These are phyloP conservation scores for Cotesia typhae DNA, from an alignment of 1,140 invertebrate species.

Conservation along the genomic window DNA sequence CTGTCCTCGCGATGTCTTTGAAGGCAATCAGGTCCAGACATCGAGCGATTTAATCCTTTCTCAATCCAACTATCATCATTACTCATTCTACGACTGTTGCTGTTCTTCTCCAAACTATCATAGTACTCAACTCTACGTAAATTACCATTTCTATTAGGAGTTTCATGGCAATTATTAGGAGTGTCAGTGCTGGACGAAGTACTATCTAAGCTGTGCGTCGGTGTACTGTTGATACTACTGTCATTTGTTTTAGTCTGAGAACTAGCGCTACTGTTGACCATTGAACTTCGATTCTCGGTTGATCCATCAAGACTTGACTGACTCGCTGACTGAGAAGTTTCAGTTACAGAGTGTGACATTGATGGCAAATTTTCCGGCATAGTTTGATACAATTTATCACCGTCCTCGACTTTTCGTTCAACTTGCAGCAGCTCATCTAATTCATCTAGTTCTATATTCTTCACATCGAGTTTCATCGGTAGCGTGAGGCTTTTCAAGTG, in stretches of 20 bases:
- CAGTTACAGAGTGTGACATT: conserved; percentile 62
- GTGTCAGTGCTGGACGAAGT: conserved; percentile 62
- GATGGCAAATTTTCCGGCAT: conserved; percentile 75
- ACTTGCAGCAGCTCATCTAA: conserved; percentile 75
- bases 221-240: conserved; percentile 58
- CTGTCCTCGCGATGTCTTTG: conserved; percentile 63
- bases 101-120: conserved; percentile 63
- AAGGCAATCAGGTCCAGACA: conserved; percentile 76
- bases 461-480: conserved; percentile 74
- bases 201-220: conserved; percentile 61
- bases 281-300: conserved; percentile 46
- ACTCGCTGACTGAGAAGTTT: conserved; percentile 47
- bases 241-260: conserved; percentile 53
- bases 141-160: conserved; percentile 59
- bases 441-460: conserved; percentile 76
- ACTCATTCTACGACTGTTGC: conserved; percentile 56
- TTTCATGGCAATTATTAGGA: conserved; percentile 53
- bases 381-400: conserved; percentile 76
- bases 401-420: conserved; percentile 72
- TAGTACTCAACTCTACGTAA: conserved; percentile 59
- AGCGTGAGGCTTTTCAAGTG: conserved; percentile 70
- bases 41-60: conserved; percentile 71
- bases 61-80: conserved; percentile 66
- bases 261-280: conserved; percentile 49
- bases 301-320: conserved; percentile 49